A percentile compares a stretch with the other conserved stretches of the same genome.
These are phyloP conservation scores for Leucoraja erinaceus DNA, from an alignment of 2,113 vertebrate species.

Conservation along the genomic window DNA sequence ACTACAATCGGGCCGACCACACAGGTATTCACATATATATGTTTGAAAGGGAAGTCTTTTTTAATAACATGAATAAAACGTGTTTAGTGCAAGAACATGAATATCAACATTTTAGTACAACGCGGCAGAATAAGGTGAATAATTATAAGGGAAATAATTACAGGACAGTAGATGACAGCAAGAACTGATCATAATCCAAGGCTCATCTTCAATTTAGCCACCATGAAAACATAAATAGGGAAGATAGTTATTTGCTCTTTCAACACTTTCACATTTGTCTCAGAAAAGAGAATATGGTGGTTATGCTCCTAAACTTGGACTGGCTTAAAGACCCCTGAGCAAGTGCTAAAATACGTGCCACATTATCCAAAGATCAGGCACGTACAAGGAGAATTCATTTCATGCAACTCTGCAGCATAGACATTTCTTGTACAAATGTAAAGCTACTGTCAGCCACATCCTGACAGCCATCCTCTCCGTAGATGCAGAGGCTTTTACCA, in stretches of 20 bases:
- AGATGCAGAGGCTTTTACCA: neutral
- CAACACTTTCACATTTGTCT: neutral
- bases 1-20: too few species aligned
- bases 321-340: too few species aligned
- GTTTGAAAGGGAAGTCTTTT: too few species aligned
- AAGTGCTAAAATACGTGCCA: neutral
- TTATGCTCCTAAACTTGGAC: neutral
- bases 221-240: neutral
- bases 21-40: too few species aligned
- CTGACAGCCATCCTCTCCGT: neutral
- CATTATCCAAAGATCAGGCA: neutral
- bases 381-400: neutral
- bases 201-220: neutral
- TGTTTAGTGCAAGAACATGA: too few species aligned
- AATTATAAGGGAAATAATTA: neutral
- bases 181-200: neutral
- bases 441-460: neutral
- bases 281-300: neutral
- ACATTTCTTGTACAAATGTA: neutral
- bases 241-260: neutral
- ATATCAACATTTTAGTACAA: too few species aligned
- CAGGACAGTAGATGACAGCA: neutral
- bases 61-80: too few species aligned
- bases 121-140: too few species aligned
- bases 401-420: neutral